Evolutionary conservation across 2,888 invertebrate species (phyloP), one percentile per base, ranked within the genome.

Genomic region (Leptura quadrifasciata): DNA sequence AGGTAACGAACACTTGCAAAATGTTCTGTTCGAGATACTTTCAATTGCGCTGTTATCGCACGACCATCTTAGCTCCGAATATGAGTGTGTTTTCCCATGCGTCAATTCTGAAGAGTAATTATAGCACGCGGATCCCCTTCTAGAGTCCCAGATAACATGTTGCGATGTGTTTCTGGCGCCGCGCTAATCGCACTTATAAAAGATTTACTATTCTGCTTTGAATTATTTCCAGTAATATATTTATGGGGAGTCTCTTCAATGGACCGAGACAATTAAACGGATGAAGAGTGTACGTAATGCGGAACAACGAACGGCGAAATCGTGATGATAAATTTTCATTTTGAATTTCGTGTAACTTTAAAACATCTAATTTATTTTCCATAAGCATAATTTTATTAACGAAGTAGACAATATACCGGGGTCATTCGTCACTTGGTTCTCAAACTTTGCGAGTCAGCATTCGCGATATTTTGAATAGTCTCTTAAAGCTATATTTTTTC

Each of bases 81-180:
- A 39, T 65, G 31, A 39, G 65, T 47, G 65, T 65, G 65, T 52
- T 65, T 65, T 65, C 65, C 65, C 65, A 65, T 65, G 65, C 65
- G 65, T 39, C 65, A 65, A 21, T 52, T 10, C 31, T 52, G 27
- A 65, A 47, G 65, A 65, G 65, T 65, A 65, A 65, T 65, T 65
- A 65, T 52, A 35, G 47, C 47, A 21, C 47, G 39, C 65, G 18
- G 17, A 39, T 27, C 60, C 60, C 60, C 27, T 31, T 60, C 15
- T 27, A n/a, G 60, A 27, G 60, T n/a, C 31, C n/a, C 60, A 27
- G 60, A 60, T 21, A 60, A 60, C 60, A 27, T 60, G 60, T 60
- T 60, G 27, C 60, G 60, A 60, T 27, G 60, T 27, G 60, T 60
- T 60, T 60, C 24, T 60, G 60, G 60, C 60, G 60, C 60, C 60